These are phyloP conservation scores for Parauchenoglanis punctatus DNA, from an alignment of 2,797 vertebrate species.

Conservation along the genomic window DNA sequence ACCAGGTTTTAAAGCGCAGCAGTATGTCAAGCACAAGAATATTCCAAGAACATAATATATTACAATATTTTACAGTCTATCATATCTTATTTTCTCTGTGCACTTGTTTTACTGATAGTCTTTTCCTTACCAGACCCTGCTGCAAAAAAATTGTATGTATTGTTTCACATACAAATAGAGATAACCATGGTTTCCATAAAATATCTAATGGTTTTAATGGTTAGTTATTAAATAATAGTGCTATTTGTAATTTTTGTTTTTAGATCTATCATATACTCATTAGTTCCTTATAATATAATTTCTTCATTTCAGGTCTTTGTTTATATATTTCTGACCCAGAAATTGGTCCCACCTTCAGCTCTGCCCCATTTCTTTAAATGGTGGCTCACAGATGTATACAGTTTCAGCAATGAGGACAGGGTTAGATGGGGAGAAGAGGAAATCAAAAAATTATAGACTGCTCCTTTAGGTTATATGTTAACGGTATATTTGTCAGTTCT, in stretches of 20 bases:
- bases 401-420: background rate
- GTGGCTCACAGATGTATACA: background rate
- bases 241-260: background rate
- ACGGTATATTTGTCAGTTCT: background rate
- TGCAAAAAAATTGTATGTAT: background rate
- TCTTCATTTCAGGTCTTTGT: too few species aligned
- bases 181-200: background rate
- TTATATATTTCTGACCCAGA: background rate
- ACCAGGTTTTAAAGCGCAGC: background rate
- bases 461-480: background rate
- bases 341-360: background rate
- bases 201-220: background rate
- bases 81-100: background rate
- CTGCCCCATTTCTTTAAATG: background rate
- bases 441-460: background rate
- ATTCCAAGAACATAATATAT: background rate
- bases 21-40: background rate
- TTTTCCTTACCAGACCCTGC: background rate
- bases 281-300: background rate
- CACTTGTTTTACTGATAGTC: background rate
- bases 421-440: background rate
- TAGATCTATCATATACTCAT: background rate
- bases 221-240: background rate
- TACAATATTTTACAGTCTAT: background rate
- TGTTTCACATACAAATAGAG: background rate